Conservation (phyloP, 2,888 invertebrate genomes). For the Ichneumon xanthorius region DNA sequence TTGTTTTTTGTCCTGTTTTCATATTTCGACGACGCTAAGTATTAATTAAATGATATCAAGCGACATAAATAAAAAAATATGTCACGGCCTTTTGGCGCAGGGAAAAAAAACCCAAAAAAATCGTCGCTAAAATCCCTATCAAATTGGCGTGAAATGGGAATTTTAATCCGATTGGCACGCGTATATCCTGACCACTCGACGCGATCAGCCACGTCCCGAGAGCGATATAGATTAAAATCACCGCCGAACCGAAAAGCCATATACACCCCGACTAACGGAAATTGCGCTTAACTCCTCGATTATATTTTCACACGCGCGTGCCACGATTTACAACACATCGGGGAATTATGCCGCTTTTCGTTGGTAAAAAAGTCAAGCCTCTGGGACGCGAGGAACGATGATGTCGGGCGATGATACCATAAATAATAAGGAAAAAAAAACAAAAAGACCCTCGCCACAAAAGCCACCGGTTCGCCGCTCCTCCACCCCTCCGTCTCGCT, state of each 20-base stretch:
- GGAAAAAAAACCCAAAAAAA: not conserved
- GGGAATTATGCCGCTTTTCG: slow-evolving; percentile 68
- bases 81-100: too few species aligned
- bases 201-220: not conserved
- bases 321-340: slow-evolving; percentile 63
- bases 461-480: slow-evolving; percentile 35
- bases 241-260: slow-evolving; percentile 23
- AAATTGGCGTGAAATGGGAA: not conserved
- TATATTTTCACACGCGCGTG: slow-evolving; percentile 65
- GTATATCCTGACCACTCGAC: not conserved
- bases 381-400: slow-evolving; percentile 57
- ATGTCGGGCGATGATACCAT: slow-evolving; percentile 73
- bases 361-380: slow-evolving; percentile 39
- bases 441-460: slow-evolving; percentile 44
- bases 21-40: too few species aligned
- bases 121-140: not conserved
- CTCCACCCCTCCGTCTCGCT: slow-evolving; percentile 31
- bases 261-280: slow-evolving; percentile 34
- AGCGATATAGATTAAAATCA: slow-evolving; percentile 24
- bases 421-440: slow-evolving; percentile 71
- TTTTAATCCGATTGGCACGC: slow-evolving; percentile 12
- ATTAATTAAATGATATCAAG: too few species aligned
- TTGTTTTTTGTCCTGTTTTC: too few species aligned
- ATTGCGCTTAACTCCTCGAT: slow-evolving; percentile 52
- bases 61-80: too few species aligned